Base-by-base conservation (phyloP, 2,888 invertebrate species). In the Apotomis betuletana region DNA sequence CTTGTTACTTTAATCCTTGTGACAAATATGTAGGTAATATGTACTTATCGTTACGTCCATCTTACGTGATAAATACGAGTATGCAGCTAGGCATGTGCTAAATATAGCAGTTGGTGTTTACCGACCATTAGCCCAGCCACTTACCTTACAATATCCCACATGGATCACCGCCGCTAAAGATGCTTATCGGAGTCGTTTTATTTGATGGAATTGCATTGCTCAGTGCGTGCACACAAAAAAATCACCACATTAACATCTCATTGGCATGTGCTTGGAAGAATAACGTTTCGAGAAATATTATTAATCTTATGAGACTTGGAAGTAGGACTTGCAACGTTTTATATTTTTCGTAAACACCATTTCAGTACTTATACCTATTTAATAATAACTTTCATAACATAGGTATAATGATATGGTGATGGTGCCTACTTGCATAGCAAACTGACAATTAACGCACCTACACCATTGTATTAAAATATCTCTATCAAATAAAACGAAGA, bases 191-290 rank as follows among this genome's bases (percentile, higher is more conserved):
- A 57, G 41, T 62, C 62, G 44, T 71, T 62, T 72, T 54, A 63
- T 68, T 72, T 67, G 62, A 72, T 72, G 68, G 63, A 54, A 68
- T 68, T 72, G 63, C 67, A 59, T 63, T 54, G 68, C 67, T 27
- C 13, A 13, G 52, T 52, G 59, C 58, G 58, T 36, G 12, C 10
- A 36, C 63, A 58, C 49, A 59, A 15, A n/a, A 49, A 59, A 49
- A 49, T 51, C 13, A 38, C 57, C 59, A 51, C 36, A 5, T 51
- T 10, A 27, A 57, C 49, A 67, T 58, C n/a, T 9, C 13, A 49
- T 58, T 9, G 2, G 12, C 27, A 44, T 55, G 15, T 49, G 9
- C 9, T 49, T 49, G 10, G 6, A 41, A 10, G 9, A 10, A 49
- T 9, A 10, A 10, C 1, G 49, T 49, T 9, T 1, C 49, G 9